phyloP scores from a whole-genome alignment of 2,113 vertebrate species.

The Odontesthes bonariensis region DNA sequence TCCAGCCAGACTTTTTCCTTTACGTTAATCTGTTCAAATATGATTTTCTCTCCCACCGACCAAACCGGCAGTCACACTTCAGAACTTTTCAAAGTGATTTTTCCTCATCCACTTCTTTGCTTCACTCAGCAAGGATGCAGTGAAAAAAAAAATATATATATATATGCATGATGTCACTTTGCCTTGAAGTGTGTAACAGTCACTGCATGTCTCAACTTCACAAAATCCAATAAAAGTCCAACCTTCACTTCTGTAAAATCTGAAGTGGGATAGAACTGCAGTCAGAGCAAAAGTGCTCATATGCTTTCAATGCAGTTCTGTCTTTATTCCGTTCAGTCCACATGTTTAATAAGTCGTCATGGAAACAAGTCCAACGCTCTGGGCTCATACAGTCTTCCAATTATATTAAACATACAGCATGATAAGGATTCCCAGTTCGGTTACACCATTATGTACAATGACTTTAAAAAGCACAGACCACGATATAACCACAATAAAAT shows the following conservation, averaged over 20 bases:
- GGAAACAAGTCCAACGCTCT: slow-evolving; percentile 31
- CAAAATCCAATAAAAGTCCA: slow-evolving; percentile 37
- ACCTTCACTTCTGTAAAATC: slow-evolving; percentile 35
- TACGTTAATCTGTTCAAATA: slow-evolving; percentile 7
- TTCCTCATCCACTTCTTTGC: slow-evolving; percentile 15
- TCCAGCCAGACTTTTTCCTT: background rate
- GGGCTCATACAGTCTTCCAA: slow-evolving; percentile 10
- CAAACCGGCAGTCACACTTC: slow-evolving; percentile 38
- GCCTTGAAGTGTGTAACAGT: slow-evolving; percentile 38
- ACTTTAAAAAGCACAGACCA: slow-evolving; percentile 12
- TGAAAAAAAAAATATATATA: slow-evolving; percentile 25
- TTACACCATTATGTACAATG: slow-evolving; percentile 11
- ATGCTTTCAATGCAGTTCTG: slow-evolving; percentile 20
- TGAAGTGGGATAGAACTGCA: slow-evolving; percentile 17
- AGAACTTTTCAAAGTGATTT: slow-evolving; percentile 38
- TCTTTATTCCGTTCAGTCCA: slow-evolving; percentile 23
- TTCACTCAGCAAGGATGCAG: slow-evolving; percentile 20
- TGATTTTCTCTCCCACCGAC: background rate
- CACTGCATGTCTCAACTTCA: slow-evolving; percentile 26
- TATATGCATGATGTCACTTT: slow-evolving; percentile 52
- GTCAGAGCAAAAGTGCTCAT: slow-evolving; percentile 17
- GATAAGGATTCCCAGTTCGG: background rate
- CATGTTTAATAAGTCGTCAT: slow-evolving; percentile 17
- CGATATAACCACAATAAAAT: slow-evolving; percentile 6
- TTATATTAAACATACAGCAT: slow-evolving; percentile 6